Conservation (phyloP, 2,888 invertebrate genomes). For the Hypsopygia costalis region DNA sequence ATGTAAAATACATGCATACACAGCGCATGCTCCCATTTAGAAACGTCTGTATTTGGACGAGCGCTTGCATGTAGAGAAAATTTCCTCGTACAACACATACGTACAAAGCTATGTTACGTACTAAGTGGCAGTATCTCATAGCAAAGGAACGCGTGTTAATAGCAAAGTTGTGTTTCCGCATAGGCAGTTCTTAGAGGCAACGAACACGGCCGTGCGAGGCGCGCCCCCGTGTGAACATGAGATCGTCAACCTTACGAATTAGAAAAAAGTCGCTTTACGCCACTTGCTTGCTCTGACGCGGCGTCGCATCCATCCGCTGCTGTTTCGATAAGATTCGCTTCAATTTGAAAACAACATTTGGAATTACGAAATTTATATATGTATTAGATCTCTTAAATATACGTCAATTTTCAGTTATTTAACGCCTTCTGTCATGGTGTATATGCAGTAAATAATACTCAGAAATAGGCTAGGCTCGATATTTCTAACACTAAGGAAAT, state of each 20-base stretch:
- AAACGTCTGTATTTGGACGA: constrained; percentile 34
- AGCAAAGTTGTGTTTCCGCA: constrained; percentile 77
- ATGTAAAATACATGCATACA: constrained; percentile 49
- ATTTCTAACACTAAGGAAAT: constrained; percentile 11
- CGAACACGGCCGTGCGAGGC: constrained; percentile 63
- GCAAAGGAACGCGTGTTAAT: constrained; percentile 75
- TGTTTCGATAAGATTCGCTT: constrained; percentile 28
- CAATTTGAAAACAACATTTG: constrained; percentile 15
- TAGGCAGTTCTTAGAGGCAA: constrained; percentile 68
- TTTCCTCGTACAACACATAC: constrained; percentile 48
- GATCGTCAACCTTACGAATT: constrained; percentile 78
- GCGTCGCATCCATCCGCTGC: constrained; percentile 24
- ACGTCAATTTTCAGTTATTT: no score
- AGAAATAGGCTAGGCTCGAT: neutral
- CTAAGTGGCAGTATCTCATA: constrained; percentile 75
- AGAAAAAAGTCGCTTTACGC: constrained; percentile 68
- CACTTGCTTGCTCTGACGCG: constrained; percentile 37
- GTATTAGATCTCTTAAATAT: no score
- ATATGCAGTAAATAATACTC: no score
- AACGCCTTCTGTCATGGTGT: no score
- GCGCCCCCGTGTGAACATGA: constrained; percentile 68
- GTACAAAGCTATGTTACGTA: constrained; percentile 24
- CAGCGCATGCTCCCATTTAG: constrained; percentile 40
- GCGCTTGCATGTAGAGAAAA: constrained; percentile 57
- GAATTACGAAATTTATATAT: constrained; percentile 1